Evolutionary conservation across 2,888 invertebrate species (phyloP).

Genomic region (Pilophorus perplexus): DNA sequence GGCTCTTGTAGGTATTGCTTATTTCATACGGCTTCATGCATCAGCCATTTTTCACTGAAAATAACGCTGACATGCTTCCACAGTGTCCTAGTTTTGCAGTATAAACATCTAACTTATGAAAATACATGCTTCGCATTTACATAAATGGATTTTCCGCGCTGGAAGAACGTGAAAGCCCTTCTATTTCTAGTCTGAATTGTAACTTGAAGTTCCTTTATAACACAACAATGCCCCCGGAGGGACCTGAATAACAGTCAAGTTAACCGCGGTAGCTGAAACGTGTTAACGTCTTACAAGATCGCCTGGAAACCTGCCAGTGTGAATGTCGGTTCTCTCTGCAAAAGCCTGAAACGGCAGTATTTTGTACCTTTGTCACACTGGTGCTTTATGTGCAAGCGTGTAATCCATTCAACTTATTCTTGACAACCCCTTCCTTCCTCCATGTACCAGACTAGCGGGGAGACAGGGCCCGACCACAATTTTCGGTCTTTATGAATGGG

Average conservation of each 20-base stretch:
- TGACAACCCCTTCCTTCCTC: background rate
- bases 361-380: slow-evolving; percentile 10
- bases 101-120: no score
- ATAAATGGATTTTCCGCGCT: no score
- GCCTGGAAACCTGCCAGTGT: slow-evolving; percentile 21
- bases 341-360: slow-evolving; percentile 7
- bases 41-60: no score
- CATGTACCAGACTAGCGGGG: background rate
- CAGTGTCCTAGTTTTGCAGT: no score
- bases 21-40: no score
- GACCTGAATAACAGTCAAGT: slow-evolving; percentile 17
- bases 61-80: no score
- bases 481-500: background rate
- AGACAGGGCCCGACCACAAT: background rate
- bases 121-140: no score
- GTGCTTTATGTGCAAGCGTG: slow-evolving; percentile 3
- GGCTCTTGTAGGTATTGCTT: no score
- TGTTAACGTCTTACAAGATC: slow-evolving; percentile 23
- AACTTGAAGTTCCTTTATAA: slow-evolving; percentile 1
- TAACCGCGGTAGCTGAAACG: slow-evolving; percentile 19
- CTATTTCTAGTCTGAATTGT: no score
- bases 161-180: no score
- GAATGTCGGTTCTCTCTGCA: slow-evolving; percentile 3
- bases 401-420: slow-evolving; percentile 14
- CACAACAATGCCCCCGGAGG: background rate